Base-by-base conservation (phyloP, 2,113 vertebrate species). In the Scophthalmus maximus region DNA sequence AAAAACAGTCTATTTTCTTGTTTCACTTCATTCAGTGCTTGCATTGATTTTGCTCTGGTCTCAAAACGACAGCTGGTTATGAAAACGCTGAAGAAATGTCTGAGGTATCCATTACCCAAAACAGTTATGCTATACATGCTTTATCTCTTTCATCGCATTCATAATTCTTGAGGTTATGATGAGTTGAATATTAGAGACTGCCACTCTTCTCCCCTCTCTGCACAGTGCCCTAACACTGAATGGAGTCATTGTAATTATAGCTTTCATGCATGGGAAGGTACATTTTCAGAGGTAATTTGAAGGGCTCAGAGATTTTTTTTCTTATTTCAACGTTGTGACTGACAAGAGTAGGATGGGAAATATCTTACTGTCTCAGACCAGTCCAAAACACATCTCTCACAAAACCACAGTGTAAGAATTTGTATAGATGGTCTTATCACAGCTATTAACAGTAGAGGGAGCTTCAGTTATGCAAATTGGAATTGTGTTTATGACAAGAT, bases 181-280 rank as follows among this genome's bases (percentile, higher is more conserved):
- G 62, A 81, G 81, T 63, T 73, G 82, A 88, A 86, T 89, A 88
- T 90, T 89, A 91, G 83, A 83, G 83, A 59, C 84, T 87, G 83
- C 79, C 86, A 74, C 68, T 83, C 67, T 73, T 56, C 59, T 58
- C 73, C 73, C 73, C 68, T 63, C 59, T 59, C 82, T 72, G 84
- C 67, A 83, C 78, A 73, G 56, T 56, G 58, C 76, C 69, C 76
- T 57, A 79, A 76, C 79, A 82, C 79, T 88, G 87, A 86, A 92
- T 81, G 64, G 75, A 90, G 78, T 86, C 81, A 82, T 77, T 76
- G 78, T 92, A 92, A 93, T 93, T 92, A 92, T 78, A 87, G 88
- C 70, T 89, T 91, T 92, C 85, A 92, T 92, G 91, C 90, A 90
- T 91, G 90, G 86, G 34, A 76, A 90, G 84, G 81, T 91, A 87